A percentile compares a stretch with the other conserved stretches of the same genome.
Evolutionary conservation across 2,113 vertebrate species (phyloP).

Genomic region (Bos javanicus): DNA sequence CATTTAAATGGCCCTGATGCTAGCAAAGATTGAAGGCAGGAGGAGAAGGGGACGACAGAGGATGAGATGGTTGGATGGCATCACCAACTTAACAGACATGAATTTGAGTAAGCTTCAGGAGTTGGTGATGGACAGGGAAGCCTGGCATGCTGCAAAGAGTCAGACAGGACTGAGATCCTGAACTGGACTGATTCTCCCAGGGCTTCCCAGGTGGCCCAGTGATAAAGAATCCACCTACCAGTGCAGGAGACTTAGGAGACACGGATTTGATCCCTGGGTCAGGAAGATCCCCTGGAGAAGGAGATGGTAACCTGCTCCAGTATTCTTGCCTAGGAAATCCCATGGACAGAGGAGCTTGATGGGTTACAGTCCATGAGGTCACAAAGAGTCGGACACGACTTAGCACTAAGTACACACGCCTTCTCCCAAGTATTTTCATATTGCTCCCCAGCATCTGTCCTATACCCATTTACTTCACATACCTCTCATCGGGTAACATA

Average conservation of each 20-base stretch:
- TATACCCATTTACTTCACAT: neutral
- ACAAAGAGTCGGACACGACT: fast-evolving
- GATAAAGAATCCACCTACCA: neutral
- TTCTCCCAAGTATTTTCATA: neutral
- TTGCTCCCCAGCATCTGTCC: neutral
- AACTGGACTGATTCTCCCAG: neutral
- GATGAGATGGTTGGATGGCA: neutral
- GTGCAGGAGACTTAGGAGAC: neutral
- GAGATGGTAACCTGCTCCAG: neutral
- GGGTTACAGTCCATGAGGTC: neutral
- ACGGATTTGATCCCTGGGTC: neutral
- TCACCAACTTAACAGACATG: neutral
- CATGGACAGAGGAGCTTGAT: neutral
- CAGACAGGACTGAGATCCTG: neutral
- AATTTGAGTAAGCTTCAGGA: neutral
- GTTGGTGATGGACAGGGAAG: neutral
- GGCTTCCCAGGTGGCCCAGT: neutral
- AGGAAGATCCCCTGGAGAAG: neutral
- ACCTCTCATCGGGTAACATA: neutral
- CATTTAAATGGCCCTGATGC: neutral
- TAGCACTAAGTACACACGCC: neutral
- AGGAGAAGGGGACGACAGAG: neutral
- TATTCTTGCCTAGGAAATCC: neutral
- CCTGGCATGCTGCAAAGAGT: neutral
- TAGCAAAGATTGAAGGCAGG: neutral